A percentile compares a stretch with the other conserved stretches of the same genome.
Evolutionary conservation across 2,797 vertebrate genomes (phyloP).

Genomic region (Scomberomorus guttatus): DNA sequence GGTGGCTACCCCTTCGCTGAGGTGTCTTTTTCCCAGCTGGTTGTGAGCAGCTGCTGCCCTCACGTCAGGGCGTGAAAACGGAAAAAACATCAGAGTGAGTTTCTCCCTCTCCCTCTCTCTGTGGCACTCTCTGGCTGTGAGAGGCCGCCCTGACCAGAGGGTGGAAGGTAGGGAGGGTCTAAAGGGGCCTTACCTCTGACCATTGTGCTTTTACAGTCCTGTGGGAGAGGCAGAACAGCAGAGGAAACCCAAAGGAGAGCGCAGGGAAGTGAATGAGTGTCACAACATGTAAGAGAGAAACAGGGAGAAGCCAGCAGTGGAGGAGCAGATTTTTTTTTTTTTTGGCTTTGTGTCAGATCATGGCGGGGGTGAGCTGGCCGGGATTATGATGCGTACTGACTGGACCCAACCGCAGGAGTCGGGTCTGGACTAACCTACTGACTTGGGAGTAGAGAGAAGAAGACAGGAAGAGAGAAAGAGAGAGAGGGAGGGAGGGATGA

Average conservation of each 20-base stretch:
- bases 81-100: slow-evolving; percentile 46
- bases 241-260: slow-evolving; percentile 31
- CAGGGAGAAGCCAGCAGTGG: slow-evolving; percentile 28
- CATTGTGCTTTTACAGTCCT: slow-evolving; percentile 68
- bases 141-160: slow-evolving; percentile 72
- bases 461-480: slow-evolving; percentile 31
- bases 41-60: slow-evolving; percentile 80
- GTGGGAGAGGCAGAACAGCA: slow-evolving; percentile 44
- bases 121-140: slow-evolving; percentile 56
- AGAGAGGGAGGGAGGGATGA: slow-evolving; percentile 61
- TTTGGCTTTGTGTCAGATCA: slow-evolving; percentile 1
- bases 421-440: slow-evolving; percentile 46
- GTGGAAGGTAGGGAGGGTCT: slow-evolving; percentile 80
- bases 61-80: slow-evolving; percentile 65
- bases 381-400: slow-evolving; percentile 55
- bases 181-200: slow-evolving; percentile 76
- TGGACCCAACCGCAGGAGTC: slow-evolving; percentile 48
- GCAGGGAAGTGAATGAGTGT: slow-evolving; percentile 48
- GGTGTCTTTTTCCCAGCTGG: slow-evolving; percentile 71
- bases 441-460: slow-evolving; percentile 42
- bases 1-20: slow-evolving; percentile 28
- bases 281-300: slow-evolving; percentile 59
- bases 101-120: slow-evolving; percentile 57
- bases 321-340: slow-evolving; percentile 31
- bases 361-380: slow-evolving; percentile 23